These are phyloP conservation scores for Catocala fraxini DNA, from an alignment of 2,888 invertebrate genomes.

Conservation along the genomic window DNA sequence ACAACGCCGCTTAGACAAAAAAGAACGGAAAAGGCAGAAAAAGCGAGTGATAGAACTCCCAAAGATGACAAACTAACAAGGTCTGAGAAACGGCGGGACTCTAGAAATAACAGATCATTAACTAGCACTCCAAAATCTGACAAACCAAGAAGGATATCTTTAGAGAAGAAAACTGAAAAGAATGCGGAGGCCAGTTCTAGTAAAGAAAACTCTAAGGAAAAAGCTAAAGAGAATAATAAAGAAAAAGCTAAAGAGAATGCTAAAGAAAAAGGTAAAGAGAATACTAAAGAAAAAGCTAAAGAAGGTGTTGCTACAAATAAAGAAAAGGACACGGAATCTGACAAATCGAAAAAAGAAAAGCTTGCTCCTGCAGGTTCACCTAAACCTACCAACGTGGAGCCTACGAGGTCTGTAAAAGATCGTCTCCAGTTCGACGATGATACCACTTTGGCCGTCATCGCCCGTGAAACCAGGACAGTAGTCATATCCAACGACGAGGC, in stretches of 20 bases:
- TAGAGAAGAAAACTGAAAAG: constrained; percentile 48
- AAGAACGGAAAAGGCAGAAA: constrained; percentile 48
- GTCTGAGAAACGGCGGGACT: constrained; percentile 59
- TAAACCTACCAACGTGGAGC: constrained; percentile 34
- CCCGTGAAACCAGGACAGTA: constrained; percentile 55
- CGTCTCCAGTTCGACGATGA: constrained; percentile 68
- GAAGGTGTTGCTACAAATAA: constrained; percentile 35
- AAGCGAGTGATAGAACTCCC: constrained; percentile 45
- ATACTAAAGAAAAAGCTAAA: constrained; percentile 44
- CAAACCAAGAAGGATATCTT: constrained; percentile 27
- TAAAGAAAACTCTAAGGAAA: constrained; percentile 53
- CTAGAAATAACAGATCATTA: constrained; percentile 62
- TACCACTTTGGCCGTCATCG: constrained; percentile 65
- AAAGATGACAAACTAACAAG: constrained; percentile 52
- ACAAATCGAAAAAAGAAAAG: constrained; percentile 24
- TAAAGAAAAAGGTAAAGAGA: constrained; percentile 48
- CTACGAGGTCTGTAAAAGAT: constrained; percentile 58
- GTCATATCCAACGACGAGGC: constrained; percentile 37
- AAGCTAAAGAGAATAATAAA: constrained; percentile 31
- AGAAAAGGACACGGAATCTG: constrained; percentile 38
- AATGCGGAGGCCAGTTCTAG: constrained; percentile 31
- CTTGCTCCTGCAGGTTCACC: constrained; percentile 12
- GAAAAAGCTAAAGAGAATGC: constrained; percentile 39
- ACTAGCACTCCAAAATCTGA: constrained; percentile 51
- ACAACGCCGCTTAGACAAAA: constrained; percentile 41